phyloP scores from a whole-genome alignment of 2,888 invertebrate genomes.

The Pecten maximus region DNA sequence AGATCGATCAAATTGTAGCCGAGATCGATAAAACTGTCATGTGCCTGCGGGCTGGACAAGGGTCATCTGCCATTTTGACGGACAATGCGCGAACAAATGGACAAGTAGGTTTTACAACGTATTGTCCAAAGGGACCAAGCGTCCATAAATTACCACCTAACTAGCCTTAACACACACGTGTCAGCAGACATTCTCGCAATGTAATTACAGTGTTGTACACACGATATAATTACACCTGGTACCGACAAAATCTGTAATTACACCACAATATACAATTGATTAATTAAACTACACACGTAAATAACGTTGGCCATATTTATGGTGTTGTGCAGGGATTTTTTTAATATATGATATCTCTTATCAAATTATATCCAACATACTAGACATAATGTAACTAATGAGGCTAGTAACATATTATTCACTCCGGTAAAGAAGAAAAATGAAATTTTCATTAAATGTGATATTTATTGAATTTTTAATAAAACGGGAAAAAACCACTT shows the following conservation, averaged over 20 bases:
- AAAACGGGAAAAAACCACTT: background rate
- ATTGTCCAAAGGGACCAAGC: background rate
- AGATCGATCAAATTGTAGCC: background rate
- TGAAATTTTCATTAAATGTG: background rate
- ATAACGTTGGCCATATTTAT: background rate
- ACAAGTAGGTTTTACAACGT: slow-evolving; percentile 2
- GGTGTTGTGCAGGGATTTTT: background rate
- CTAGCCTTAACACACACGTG: background rate
- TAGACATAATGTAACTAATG: background rate
- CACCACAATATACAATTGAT: background rate
- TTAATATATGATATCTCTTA: background rate
- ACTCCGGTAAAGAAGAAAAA: background rate
- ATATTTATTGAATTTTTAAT: slow-evolving; percentile 8
- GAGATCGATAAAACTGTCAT: slow-evolving; percentile 24
- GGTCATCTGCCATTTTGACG: slow-evolving; percentile 29
- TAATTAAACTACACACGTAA: background rate
- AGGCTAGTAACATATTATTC: background rate
- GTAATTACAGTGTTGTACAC: background rate
- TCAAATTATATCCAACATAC: background rate
- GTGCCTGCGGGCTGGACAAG: slow-evolving; percentile 1
- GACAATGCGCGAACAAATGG: background rate
- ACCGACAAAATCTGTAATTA: background rate
- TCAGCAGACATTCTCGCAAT: background rate
- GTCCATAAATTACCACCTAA: slow-evolving; percentile 9
- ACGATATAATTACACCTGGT: background rate